Evolutionary conservation across 2,888 invertebrate genomes (phyloP).

Genomic region (Hemithea aestivaria): DNA sequence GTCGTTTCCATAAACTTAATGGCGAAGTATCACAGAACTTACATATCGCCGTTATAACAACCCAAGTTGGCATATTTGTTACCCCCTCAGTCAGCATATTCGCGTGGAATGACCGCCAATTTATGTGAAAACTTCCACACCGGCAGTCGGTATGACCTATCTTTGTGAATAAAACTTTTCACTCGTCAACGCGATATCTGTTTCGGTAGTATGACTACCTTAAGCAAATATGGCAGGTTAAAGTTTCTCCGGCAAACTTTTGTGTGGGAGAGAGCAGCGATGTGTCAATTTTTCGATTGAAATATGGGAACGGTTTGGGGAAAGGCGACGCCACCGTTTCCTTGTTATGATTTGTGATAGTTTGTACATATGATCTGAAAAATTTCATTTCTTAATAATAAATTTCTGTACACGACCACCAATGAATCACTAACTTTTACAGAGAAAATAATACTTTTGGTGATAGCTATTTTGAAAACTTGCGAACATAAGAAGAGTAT

Average conservation of each 20-base stretch:
- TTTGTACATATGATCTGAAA: no score
- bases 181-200: slow-evolving; percentile 72
- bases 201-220: slow-evolving; percentile 59
- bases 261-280: slow-evolving; percentile 49
- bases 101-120: slow-evolving; percentile 79
- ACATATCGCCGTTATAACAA: slow-evolving; percentile 78
- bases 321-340: slow-evolving; percentile 82
- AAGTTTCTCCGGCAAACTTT: slow-evolving; percentile 71
- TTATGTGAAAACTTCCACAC: slow-evolving; percentile 76
- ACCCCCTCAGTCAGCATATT: slow-evolving; percentile 78
- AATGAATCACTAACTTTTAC: no score
- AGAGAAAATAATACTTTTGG: no score
- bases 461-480: background rate
- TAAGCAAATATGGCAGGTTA: slow-evolving; percentile 75
- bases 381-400: no score
- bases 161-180: slow-evolving; percentile 72
- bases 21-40: slow-evolving; percentile 77
- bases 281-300: slow-evolving; percentile 75
- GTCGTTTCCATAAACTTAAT: slow-evolving; percentile 78
- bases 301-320: slow-evolving; percentile 62
- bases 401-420: no score
- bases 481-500: no score
- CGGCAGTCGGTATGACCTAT: slow-evolving; percentile 68
- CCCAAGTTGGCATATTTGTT: slow-evolving; percentile 79
- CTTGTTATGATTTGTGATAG: slow-evolving; percentile 45